Percentiles rank a stretch among this genome's conserved stretches.
These are phyloP conservation scores for Mus spretus DNA, from an alignment of 2,797 vertebrate genomes.

Conservation along the genomic window DNA sequence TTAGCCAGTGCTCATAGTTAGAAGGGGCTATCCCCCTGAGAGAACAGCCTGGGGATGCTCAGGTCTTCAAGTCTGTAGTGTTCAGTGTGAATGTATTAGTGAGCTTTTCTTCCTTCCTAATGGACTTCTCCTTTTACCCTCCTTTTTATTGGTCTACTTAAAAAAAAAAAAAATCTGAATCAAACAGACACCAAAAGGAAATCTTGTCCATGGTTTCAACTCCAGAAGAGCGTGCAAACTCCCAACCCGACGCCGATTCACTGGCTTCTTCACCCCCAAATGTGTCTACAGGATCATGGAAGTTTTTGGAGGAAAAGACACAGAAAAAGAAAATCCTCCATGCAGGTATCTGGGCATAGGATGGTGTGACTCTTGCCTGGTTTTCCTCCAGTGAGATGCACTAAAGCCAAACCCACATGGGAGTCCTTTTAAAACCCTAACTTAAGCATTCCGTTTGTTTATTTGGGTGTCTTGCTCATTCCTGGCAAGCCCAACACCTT, in stretches of 20 bases:
- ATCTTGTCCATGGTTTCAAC: conserved; percentile 70
- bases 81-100: neutral
- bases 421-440: conserved; percentile 2
- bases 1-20: conserved; percentile 1
- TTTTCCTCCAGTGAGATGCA: conserved; percentile 45
- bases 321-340: conserved; percentile 75
- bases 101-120: conserved; percentile 39
- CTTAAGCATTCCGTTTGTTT: neutral
- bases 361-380: neutral
- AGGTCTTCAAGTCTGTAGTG: conserved; percentile 9
- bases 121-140: neutral
- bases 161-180: conserved; percentile 13
- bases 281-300: neutral
- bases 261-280: neutral
- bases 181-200: conserved; percentile 80
- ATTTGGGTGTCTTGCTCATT: neutral
- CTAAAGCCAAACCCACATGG: neutral
- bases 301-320: conserved; percentile 34
- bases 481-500: no score
- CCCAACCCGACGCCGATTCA: neutral
- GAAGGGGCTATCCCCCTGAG: neutral
- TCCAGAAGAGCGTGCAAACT: conserved; percentile 51
- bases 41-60: neutral
- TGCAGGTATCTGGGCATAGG: conserved; percentile 75
- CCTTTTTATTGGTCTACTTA: conserved; percentile 17